Evolutionary conservation across 1,140 invertebrate species (phyloP).

Genomic region (Diorhabda sublineata): DNA sequence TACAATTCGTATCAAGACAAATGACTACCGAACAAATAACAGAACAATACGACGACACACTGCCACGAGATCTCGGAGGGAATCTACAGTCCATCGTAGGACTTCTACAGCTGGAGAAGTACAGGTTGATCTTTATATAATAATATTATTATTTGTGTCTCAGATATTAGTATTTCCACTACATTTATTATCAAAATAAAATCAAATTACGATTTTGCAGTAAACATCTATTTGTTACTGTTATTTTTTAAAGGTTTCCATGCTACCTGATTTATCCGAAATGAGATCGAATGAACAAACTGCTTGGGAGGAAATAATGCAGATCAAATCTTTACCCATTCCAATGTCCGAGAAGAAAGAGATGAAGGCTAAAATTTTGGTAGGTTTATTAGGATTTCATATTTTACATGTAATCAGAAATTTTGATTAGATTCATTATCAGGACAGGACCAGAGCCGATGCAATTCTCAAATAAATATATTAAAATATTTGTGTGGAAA

Average conservation of each 20-base stretch:
- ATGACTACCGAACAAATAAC: slow-evolving; percentile 34
- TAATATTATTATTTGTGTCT: not conserved
- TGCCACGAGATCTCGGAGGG: slow-evolving; percentile 59
- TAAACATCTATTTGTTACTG: not conserved
- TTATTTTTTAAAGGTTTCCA: slow-evolving; percentile 49
- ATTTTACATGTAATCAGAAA: not conserved
- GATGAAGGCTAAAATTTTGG: slow-evolving; percentile 72
- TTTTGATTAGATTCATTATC: not conserved
- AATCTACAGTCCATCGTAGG: slow-evolving; percentile 59
- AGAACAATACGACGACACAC: slow-evolving; percentile 50
- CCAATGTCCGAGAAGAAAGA: slow-evolving; percentile 77
- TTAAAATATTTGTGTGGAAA: too few species aligned
- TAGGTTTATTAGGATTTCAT: slow-evolving; percentile 42
- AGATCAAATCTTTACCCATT: slow-evolving; percentile 77
- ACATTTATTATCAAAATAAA: too few species aligned
- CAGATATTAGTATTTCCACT: not conserved
- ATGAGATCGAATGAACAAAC: slow-evolving; percentile 68
- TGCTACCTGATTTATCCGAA: slow-evolving; percentile 73
- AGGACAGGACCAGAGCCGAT: too few species aligned
- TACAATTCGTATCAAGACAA: slow-evolving; percentile 49
- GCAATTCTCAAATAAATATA: too few species aligned
- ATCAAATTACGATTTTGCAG: not conserved
- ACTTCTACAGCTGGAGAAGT: slow-evolving; percentile 64
- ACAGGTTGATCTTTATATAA: slow-evolving; percentile 44
- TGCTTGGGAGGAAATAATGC: slow-evolving; percentile 82